Base-by-base conservation (phyloP, 2,888 invertebrate genomes). In the Pseudolycoriella hygida region DNA sequence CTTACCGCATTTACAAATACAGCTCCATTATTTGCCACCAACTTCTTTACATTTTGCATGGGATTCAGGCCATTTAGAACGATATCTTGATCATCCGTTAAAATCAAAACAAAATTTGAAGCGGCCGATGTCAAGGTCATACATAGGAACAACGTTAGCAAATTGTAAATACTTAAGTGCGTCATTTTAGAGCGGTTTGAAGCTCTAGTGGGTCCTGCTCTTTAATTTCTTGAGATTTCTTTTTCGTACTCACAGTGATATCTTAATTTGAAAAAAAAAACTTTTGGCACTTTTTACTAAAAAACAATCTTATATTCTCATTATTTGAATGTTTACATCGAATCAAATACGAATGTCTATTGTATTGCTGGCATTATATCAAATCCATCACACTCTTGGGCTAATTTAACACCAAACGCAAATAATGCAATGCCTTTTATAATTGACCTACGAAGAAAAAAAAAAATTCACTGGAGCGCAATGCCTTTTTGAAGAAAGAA, bases 41-140 rank as follows among this genome's bases (percentile, higher is more conserved):
- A 65, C 49, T 70, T 66, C 46, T 67, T 60, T 2, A 80, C 80
- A 56, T 72, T 73, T 54, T 62, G 64, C 74, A 87, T 73, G 5
- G 83, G 80, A 18, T 61, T 68, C 80, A 86, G 72, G 43, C 86
- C 81, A 59, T 80, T 76, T 42, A 90, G 64, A n/a, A 73, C 65
- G 3, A 74, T 66, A 68, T 90, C 90, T 62, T 89, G 87, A 66
- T 90, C 90, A 60, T 92, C 90, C 0, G 84, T 85, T 44, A 90
- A 56, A 52, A 90, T 69, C 34, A 89, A 57, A 40, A 90, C 69
- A 57, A 90, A 77, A 65, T 89, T 90, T 20, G 82, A 78, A 55
- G 17, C 17, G 12, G 19, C 4, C n/a, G 20, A 14, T 17, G 30
- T 8, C n/a, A 56, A 8, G 12, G 2, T 4, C 20, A 17, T 30